These are phyloP conservation scores for Julus scandinavius DNA, from an alignment of 2,888 invertebrate species.

Conservation along the genomic window DNA sequence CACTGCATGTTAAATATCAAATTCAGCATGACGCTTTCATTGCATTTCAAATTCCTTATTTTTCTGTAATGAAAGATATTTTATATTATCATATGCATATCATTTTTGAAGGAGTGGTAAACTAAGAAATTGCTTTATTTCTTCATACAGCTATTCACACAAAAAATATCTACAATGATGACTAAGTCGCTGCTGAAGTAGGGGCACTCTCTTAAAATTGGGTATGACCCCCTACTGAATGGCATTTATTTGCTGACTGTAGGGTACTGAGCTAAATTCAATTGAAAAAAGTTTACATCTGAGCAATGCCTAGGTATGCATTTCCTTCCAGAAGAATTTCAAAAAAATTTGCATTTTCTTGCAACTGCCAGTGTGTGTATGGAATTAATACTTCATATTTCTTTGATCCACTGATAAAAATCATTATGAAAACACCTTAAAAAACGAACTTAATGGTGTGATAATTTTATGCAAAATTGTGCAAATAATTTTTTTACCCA, in stretches of 20 bases:
- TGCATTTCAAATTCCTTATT: too few species aligned
- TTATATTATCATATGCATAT: too few species aligned
- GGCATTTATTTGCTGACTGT: too few species aligned
- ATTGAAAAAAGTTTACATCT: background rate
- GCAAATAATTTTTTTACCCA: background rate
- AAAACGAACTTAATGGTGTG: background rate
- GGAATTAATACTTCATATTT: background rate
- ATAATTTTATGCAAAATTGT: background rate
- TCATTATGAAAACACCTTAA: background rate
- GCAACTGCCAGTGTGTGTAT: background rate
- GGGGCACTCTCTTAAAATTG: too few species aligned
- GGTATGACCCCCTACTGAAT: too few species aligned
- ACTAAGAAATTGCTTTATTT: background rate
- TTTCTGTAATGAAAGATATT: too few species aligned
- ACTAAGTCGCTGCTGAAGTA: too few species aligned
- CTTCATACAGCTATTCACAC: background rate
- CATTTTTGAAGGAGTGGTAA: background rate
- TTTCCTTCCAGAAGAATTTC: background rate
- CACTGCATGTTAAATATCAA: too few species aligned
- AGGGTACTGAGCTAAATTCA: too few species aligned
- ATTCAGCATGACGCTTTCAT: too few species aligned
- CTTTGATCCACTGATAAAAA: background rate
- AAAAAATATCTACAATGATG: background rate
- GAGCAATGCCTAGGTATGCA: background rate
- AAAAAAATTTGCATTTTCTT: constrained; percentile 15